phyloP scores from a whole-genome alignment of 2,888 invertebrate genomes.

The Xiphydria camelus region DNA sequence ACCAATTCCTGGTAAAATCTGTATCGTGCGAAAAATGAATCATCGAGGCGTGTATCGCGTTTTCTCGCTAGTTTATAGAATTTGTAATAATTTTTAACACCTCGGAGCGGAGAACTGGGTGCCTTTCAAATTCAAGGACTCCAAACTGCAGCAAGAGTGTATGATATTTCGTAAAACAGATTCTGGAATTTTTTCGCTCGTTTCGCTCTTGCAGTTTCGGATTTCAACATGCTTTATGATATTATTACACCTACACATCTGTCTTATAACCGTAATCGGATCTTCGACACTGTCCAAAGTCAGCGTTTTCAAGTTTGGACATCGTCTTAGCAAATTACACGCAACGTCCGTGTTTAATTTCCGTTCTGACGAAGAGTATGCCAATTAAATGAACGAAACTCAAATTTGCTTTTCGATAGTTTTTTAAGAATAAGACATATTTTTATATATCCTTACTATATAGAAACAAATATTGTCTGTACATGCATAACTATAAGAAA shows the following conservation, averaged over 20 bases:
- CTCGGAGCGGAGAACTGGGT: constrained; percentile 10
- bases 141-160: constrained; percentile 7
- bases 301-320: constrained; percentile 3
- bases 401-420: too few relatives aligned
- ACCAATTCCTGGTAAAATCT: constrained; percentile 13
- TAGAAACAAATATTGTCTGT: too few relatives aligned
- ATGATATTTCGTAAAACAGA: constrained; percentile 9
- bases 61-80: too few relatives aligned
- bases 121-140: constrained; percentile 11
- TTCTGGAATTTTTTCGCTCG: constrained; percentile 8
- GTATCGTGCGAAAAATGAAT: too few relatives aligned
- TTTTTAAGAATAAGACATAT: too few relatives aligned
- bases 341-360: not conserved
- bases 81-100: too few relatives aligned
- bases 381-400: constrained; percentile 7
- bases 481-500: too few relatives aligned
- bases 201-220: constrained; percentile 2
- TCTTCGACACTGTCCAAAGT: constrained; percentile 6
- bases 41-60: too few relatives aligned
- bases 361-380: too few relatives aligned
- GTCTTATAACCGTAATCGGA: constrained; percentile 9
- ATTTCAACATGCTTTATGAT: constrained; percentile 6
- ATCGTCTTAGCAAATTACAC: constrained; percentile 6
- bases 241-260: constrained; percentile 12
- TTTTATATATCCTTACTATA: too few relatives aligned